A percentile compares a stretch with the other conserved stretches of the same genome.
Conservation (phyloP, 2,113 vertebrate genomes). For the Felis catus region F.catus_Fca126_mat1.0 CM031413.1:37327501-37328000, state of each 20-base stretch:
- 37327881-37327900: neutral
- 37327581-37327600: neutral
- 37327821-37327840: neutral
- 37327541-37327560: neutral
- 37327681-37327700: neutral
- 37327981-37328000: neutral
- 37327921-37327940: neutral
- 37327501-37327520: neutral
- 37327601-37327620: neutral
- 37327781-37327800: neutral
- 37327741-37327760: neutral
- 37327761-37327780: neutral
- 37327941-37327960: neutral
- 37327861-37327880: neutral
- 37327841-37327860: neutral
- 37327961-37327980: neutral
- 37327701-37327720: neutral
- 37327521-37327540: neutral
- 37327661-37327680: neutral
- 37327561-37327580: constrained; percentile 34
- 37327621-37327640: neutral
- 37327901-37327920: neutral
- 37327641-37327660: neutral
- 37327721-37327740: neutral
- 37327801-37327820: neutral